These are phyloP conservation scores for Bedellia somnulentella DNA, from an alignment of 2,888 invertebrate species.

Conservation along the genomic window DNA sequence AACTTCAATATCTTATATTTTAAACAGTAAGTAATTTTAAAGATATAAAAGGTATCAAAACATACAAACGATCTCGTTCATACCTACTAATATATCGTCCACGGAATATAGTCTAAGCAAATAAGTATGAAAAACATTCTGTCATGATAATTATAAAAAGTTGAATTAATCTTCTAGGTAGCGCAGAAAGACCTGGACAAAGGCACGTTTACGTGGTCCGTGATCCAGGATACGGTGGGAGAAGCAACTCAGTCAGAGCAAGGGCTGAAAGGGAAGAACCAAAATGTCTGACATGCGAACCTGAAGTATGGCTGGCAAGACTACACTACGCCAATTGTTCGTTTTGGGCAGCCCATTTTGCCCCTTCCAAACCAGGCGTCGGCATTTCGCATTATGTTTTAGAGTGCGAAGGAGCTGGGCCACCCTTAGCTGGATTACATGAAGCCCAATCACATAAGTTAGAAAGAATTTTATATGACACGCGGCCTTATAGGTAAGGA, in stretches of 20 bases:
- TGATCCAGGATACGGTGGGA: conserved; percentile 69
- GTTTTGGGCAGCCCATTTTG: conserved; percentile 79
- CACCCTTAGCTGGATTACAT: conserved; percentile 82
- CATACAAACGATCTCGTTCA: no score
- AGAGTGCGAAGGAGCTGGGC: conserved; percentile 89
- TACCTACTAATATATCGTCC: no score
- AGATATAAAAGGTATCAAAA: no score
- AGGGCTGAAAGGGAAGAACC: conserved; percentile 68
- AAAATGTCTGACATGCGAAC: conserved; percentile 86
- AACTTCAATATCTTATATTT: no score
- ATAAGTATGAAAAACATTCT: no score
- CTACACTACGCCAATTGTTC: conserved; percentile 84
- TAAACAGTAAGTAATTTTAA: no score
- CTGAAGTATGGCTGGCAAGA: conserved; percentile 77
- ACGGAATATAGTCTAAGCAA: no score
- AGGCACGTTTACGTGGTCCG: conserved; percentile 85
- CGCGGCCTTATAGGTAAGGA: conserved; percentile 65
- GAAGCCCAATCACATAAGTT: conserved; percentile 74
- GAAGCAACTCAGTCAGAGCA: conserved; percentile 46
- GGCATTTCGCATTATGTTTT: conserved; percentile 72
- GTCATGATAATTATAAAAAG: no score
- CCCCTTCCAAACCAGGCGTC: conserved; percentile 44
- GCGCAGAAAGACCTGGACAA: conserved; percentile 84
- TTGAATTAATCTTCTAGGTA: conserved; percentile 58
- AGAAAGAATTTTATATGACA: conserved; percentile 76